phyloP scores from a whole-genome alignment of 2,113 vertebrate species.

The Apistogramma diplotaenia region DNA sequence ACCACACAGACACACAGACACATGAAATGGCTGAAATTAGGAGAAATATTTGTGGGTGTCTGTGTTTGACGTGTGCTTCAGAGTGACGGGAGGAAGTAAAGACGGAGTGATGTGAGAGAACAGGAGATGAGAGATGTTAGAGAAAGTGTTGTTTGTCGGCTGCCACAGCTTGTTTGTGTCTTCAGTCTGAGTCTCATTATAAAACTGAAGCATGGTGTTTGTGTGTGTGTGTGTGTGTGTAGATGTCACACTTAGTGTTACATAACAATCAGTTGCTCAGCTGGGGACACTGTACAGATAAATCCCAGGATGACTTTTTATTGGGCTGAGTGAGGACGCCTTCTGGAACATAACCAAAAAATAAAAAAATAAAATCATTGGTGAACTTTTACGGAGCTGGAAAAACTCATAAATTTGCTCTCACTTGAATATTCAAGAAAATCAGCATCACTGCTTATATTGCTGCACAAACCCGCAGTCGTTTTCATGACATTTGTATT shows the following conservation, averaged over 20 bases:
- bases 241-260: conserved; percentile 40
- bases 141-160: conserved; percentile 61
- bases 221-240: background rate
- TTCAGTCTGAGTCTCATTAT: conserved; percentile 52
- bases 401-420: conserved; percentile 8
- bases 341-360: conserved; percentile 25
- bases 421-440: conserved; percentile 11
- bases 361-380: conserved; percentile 10
- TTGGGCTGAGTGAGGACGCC: conserved; percentile 16
- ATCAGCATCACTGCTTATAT: background rate
- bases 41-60: conserved; percentile 27
- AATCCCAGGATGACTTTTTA: conserved; percentile 35
- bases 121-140: conserved; percentile 41
- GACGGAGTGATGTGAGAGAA: conserved; percentile 53
- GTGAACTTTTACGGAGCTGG: background rate
- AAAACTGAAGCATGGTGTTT: conserved; percentile 20
- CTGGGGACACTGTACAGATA: conserved; percentile 42
- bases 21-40: conserved; percentile 46
- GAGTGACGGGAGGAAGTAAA: conserved; percentile 40
- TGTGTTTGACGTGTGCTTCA: conserved; percentile 44
- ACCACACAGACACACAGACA: conserved; percentile 23
- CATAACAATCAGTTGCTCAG: conserved; percentile 54
- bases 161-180: conserved; percentile 60
- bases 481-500: conserved; percentile 35
- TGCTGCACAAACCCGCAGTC: background rate